These are phyloP conservation scores for Dromaius novaehollandiae DNA, from an alignment of 2,113 vertebrate species.

Conservation along the genomic window DNA sequence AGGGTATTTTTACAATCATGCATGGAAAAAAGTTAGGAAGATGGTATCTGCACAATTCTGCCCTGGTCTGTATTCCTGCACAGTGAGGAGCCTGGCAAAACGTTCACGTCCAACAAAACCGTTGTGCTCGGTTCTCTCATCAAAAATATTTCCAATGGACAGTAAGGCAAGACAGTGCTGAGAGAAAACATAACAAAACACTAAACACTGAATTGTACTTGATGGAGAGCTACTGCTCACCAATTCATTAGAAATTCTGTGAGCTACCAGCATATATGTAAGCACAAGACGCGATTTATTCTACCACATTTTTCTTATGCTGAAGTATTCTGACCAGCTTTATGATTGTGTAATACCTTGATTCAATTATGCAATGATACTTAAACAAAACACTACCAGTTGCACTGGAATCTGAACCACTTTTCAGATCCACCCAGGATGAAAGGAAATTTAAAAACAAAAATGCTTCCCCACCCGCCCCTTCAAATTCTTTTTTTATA, in stretches of 20 bases:
- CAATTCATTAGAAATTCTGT: background rate
- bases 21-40: background rate
- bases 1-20: conserved; percentile 1
- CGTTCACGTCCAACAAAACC: background rate
- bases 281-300: background rate
- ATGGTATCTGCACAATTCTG: background rate
- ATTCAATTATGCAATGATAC: background rate
- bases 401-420: background rate
- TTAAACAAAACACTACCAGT: background rate
- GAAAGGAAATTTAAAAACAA: background rate
- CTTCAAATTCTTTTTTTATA: background rate
- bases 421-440: background rate
- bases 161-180: background rate
- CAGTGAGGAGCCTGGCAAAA: background rate
- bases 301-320: background rate
- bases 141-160: background rate
- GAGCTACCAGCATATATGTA: background rate
- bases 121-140: background rate
- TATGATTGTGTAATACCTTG: background rate
- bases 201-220: background rate
- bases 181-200: background rate
- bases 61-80: background rate
- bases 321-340: background rate
- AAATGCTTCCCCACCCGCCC: background rate
- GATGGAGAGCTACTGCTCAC: background rate